These are phyloP conservation scores for Apamea epomidion DNA, from an alignment of 2,888 invertebrate genomes.

Conservation along the genomic window DNA sequence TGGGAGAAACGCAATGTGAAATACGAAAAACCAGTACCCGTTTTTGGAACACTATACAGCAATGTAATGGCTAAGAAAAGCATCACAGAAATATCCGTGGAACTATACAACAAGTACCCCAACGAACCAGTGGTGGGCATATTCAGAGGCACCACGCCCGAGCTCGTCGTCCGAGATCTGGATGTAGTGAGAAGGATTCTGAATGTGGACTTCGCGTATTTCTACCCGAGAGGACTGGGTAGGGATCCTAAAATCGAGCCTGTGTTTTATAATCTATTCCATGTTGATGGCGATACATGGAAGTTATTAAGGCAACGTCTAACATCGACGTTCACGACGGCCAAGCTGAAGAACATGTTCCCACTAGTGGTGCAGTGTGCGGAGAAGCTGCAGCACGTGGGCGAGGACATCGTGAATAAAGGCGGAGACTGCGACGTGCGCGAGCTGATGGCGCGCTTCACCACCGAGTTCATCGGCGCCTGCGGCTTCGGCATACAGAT, in stretches of 20 bases:
- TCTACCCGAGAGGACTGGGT: constrained; percentile 76
- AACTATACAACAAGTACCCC: constrained; percentile 78
- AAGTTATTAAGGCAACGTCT: constrained; percentile 79
- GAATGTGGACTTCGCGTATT: constrained; percentile 76
- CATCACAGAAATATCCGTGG: constrained; percentile 69
- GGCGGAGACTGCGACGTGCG: constrained; percentile 75
- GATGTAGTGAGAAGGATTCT: constrained; percentile 76
- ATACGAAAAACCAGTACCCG: constrained; percentile 75
- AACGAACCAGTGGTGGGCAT: constrained; percentile 81
- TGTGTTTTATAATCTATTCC: constrained; percentile 76
- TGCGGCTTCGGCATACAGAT: constrained; percentile 80
- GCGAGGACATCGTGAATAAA: constrained; percentile 70
- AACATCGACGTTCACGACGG: constrained; percentile 82
- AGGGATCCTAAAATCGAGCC: constrained; percentile 74
- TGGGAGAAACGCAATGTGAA: constrained; percentile 80
- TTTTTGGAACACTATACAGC: constrained; percentile 77
- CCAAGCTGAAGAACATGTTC: constrained; percentile 83
- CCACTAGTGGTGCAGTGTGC: constrained; percentile 81
- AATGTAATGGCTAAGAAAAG: constrained; percentile 74
- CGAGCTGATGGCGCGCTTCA: constrained; percentile 80
- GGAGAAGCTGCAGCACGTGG: constrained; percentile 73
- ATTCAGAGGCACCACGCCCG: constrained; percentile 77
- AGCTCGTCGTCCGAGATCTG: constrained; percentile 78
- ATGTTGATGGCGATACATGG: constrained; percentile 81
- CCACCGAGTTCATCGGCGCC: constrained; percentile 80